Base-by-base conservation (phyloP, 1,140 invertebrate genomes). In the Drosophila mayri region DNA sequence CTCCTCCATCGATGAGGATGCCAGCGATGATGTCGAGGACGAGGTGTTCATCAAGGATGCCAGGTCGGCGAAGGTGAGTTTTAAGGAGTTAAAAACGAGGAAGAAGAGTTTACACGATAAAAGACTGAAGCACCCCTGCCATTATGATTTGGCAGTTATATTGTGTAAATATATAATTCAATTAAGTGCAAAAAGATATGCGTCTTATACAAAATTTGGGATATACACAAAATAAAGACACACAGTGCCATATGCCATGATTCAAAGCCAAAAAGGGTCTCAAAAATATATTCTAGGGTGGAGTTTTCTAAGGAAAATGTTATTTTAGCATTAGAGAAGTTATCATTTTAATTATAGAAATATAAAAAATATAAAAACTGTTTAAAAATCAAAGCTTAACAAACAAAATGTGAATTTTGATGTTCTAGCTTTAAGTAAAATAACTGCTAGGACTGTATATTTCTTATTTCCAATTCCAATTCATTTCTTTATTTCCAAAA, bases 11-110 rank as follows among this genome's bases (percentile, higher is more conserved):
- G 92, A 93, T 58, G 92, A 93, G 75, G 92, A 93, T 44, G 84
- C 85, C 4, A 92, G 92, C 61, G 92, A 93, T 35, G 96, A 96
- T 91, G 94, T 96, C 5, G 96, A 96, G 81, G 96, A 96, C 91
- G 96, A 96, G 91, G 96, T 97, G 16, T 96, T 97, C 80, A 96
- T 96, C 70, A 93, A 95, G 71, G 95, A 96, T 93, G 95, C 95
- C 11, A 94, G 94, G 92, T 95, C 90, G 14, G 84, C 84, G 28
- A 93, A 92, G 66, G 91, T 92, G 38, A 80, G 64, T 68, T n/a
- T 2, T 6, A 10, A 11, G 38, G 12, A 37, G 50, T 54, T 16
- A 0, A 0, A 5, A 22, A 37, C 2, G 32, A 0, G 22, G 3
- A 37, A 9, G 12, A 14, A 37, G 8, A 20, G 6, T 32, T 20